A percentile compares a stretch with the other conserved stretches of the same genome.
Conservation (phyloP, 2,797 vertebrate species). For the Sylvilagus floridanus region DNA sequence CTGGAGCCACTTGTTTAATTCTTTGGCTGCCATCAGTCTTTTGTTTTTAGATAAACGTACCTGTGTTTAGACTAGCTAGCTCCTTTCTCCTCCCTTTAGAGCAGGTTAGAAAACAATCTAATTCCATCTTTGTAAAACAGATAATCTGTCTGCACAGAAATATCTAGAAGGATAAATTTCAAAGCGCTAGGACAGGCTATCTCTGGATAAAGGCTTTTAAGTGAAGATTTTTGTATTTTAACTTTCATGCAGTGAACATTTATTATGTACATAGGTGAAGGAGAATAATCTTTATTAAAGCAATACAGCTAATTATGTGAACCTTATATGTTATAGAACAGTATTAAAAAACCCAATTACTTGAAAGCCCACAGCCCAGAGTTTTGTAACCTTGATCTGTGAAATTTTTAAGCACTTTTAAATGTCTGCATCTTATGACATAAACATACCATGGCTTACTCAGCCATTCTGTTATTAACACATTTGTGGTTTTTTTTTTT, state of each 20-base stretch:
- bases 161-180: slow-evolving; percentile 12
- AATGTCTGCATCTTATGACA: slow-evolving; percentile 3
- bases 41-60: slow-evolving; percentile 51
- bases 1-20: slow-evolving; percentile 10
- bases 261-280: slow-evolving; percentile 21
- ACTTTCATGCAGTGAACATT: slow-evolving; percentile 25
- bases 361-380: slow-evolving; percentile 30
- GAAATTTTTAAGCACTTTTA: slow-evolving; percentile 47
- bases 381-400: slow-evolving; percentile 12
- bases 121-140: slow-evolving; percentile 39
- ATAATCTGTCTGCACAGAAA: not conserved
- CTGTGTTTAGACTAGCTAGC: slow-evolving; percentile 7
- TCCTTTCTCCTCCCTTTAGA: slow-evolving; percentile 6
- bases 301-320: not conserved
- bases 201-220: slow-evolving; percentile 36
- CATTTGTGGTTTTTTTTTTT: slow-evolving; percentile 26
- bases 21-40: not conserved
- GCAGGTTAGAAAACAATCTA: slow-evolving; percentile 31
- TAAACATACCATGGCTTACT: not conserved
- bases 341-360: slow-evolving; percentile 21
- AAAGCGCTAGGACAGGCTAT: slow-evolving; percentile 35
- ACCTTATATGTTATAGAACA: slow-evolving; percentile 5
- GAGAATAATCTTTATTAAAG: slow-evolving; percentile 15
- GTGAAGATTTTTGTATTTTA: slow-evolving; percentile 55
- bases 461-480: slow-evolving; percentile 4